These are phyloP conservation scores for Acridotheres tristis DNA, from an alignment of 2,797 vertebrate genomes.

Conservation along the genomic window DNA sequence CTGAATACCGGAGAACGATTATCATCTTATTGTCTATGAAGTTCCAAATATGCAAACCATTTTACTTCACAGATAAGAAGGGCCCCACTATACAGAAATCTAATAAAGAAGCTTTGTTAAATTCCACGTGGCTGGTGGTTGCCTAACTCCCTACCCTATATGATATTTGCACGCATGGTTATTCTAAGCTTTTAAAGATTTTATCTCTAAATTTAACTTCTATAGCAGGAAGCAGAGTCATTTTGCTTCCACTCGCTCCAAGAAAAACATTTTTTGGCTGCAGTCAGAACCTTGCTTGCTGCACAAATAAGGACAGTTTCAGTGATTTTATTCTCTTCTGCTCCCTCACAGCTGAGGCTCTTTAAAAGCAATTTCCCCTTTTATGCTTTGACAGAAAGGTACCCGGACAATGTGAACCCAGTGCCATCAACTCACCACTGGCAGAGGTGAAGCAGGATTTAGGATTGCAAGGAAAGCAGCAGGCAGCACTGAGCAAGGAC, in stretches of 20 bases:
- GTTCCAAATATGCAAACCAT: neutral
- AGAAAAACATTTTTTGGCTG: neutral
- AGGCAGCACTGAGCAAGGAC: neutral
- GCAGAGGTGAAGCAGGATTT: neutral
- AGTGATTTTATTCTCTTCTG: neutral
- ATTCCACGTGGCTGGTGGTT: rapidly evolving
- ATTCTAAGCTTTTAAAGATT: neutral
- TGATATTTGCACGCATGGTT: neutral
- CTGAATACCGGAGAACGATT: neutral
- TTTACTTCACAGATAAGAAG: neutral
- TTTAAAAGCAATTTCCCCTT: neutral
- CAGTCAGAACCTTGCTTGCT: neutral
- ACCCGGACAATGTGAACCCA: neutral
- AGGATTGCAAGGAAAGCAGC: neutral
- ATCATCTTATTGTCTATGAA: neutral
- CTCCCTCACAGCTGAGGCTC: neutral
- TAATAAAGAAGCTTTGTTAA: neutral
- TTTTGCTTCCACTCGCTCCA: neutral
- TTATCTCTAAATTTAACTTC: neutral
- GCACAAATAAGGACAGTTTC: neutral
- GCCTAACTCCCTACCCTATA: neutral
- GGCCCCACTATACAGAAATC: neutral
- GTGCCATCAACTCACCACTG: neutral
- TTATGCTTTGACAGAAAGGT: neutral
- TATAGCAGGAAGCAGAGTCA: neutral